Evolutionary conservation across 2,113 vertebrate species (phyloP).

Genomic region (Daphoenositta chrysoptera): DNA sequence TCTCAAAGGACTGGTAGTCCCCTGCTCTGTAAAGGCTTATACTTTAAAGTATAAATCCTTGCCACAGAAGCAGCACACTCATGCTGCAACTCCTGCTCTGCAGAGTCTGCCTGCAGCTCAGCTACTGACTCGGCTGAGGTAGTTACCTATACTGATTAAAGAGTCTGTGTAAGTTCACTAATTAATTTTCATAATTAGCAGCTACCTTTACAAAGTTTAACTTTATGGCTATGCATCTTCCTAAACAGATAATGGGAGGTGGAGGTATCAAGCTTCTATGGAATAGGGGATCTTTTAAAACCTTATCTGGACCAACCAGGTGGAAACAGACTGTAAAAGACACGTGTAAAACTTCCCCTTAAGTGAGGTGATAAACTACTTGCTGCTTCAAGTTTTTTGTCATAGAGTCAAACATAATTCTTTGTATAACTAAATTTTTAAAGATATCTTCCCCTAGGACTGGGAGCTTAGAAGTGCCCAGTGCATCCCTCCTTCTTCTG

Average conservation of each 20-base stretch:
- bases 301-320: slow-evolving; percentile 70
- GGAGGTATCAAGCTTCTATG: slow-evolving; percentile 30
- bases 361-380: slow-evolving; percentile 30
- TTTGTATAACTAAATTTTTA: not conserved
- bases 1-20: not conserved
- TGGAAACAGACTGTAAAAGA: slow-evolving; percentile 44
- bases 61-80: not conserved
- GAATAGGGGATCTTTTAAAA: slow-evolving; percentile 53
- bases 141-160: not conserved
- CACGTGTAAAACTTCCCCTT: slow-evolving; percentile 38
- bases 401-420: not conserved
- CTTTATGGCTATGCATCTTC: slow-evolving; percentile 31
- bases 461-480: not conserved
- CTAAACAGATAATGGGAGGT: slow-evolving; percentile 24
- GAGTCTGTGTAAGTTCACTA: not conserved
- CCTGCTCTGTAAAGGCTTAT: not conserved
- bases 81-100: not conserved
- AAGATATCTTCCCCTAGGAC: not conserved
- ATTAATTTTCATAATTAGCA: slow-evolving; percentile 60
- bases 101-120: not conserved
- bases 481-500: accelerated
- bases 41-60: not conserved
- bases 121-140: slow-evolving; percentile 6
- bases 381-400: not conserved
- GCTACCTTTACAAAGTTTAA: slow-evolving; percentile 38